Percentiles rank a stretch among this genome's conserved stretches.
Evolutionary conservation across 2,113 vertebrate genomes (phyloP).

Genomic region (Pagrus major): DNA sequence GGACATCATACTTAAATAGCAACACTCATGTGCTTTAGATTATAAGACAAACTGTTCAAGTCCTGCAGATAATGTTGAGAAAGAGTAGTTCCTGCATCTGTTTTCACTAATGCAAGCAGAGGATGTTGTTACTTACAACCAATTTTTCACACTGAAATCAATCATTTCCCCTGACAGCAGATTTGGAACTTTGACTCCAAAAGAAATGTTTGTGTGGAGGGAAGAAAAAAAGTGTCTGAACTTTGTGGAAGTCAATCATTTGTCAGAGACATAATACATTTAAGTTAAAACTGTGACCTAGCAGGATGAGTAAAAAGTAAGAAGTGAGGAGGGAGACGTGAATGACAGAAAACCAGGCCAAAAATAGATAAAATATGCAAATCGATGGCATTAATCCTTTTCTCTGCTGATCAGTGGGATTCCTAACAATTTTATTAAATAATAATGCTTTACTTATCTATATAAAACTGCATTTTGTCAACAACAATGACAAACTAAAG

Average conservation of each 20-base stretch:
- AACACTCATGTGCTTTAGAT: constrained; percentile 89
- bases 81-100: constrained; percentile 86
- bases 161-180: constrained; percentile 86
- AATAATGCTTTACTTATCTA: neutral
- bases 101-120: constrained; percentile 86
- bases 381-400: constrained; percentile 12
- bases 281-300: constrained; percentile 37
- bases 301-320: constrained; percentile 34
- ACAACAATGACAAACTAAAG: constrained; percentile 6
- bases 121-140: constrained; percentile 91
- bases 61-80: constrained; percentile 86
- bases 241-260: constrained; percentile 64
- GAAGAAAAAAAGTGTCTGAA: constrained; percentile 43
- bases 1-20: constrained; percentile 80
- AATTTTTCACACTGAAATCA: constrained; percentile 91
- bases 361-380: constrained; percentile 49
- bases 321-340: neutral
- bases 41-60: constrained; percentile 86
- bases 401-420: neutral
- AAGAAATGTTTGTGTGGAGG: constrained; percentile 56
- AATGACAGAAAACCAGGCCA: constrained; percentile 34
- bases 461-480: neutral
- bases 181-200: constrained; percentile 79
- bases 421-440: neutral
- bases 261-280: constrained; percentile 57